Evolutionary conservation across 2,113 vertebrate genomes (phyloP).

Genomic region (Mungos mungo): DNA sequence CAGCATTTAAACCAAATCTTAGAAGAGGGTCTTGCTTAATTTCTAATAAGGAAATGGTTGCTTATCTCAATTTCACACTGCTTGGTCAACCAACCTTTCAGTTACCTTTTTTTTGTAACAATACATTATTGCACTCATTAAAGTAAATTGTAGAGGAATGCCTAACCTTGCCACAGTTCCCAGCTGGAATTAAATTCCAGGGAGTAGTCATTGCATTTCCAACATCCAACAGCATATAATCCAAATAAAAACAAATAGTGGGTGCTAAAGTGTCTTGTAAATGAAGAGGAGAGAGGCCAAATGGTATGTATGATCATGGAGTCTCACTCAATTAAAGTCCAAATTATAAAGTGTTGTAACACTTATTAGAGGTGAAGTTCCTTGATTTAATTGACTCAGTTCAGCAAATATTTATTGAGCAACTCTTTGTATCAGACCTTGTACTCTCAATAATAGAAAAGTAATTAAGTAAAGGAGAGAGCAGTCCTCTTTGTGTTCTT

Average conservation of each 20-base stretch:
- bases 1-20: not conserved
- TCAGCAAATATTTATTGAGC: constrained; percentile 33
- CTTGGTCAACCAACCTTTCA: not conserved
- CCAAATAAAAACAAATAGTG: not conserved
- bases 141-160: constrained; percentile 42
- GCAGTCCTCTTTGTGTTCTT: not conserved
- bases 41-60: not conserved
- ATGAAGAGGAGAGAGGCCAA: not conserved
- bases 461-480: not conserved
- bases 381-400: not conserved
- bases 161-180: not conserved
- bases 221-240: not conserved
- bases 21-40: not conserved
- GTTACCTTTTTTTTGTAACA: constrained; percentile 23
- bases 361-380: constrained; percentile 1
- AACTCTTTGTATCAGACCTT: not conserved
- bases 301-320: not conserved
- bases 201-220: not conserved
- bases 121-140: not conserved
- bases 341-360: not conserved
- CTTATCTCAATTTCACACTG: not conserved
- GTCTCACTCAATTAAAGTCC: not conserved
- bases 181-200: not conserved
- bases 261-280: not conserved
- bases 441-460: not conserved